Conservation (phyloP, 2,797 vertebrate species). For the Petrocephalus sullivani region DNA sequence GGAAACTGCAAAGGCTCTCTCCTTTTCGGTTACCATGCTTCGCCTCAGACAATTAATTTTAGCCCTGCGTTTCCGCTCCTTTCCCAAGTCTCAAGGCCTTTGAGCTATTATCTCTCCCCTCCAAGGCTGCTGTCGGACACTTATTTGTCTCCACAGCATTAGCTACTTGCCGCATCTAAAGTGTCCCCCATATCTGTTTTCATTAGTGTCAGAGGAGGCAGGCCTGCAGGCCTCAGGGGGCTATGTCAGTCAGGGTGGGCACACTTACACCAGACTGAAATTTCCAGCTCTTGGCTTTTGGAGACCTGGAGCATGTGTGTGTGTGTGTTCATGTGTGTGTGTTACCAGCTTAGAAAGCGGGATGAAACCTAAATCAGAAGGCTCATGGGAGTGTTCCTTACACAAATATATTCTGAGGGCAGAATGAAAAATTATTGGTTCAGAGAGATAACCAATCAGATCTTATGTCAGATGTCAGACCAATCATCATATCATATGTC, state of each 20-base stretch:
- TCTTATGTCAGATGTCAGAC: too few relatives aligned
- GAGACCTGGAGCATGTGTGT: not conserved
- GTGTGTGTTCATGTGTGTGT: not conserved
- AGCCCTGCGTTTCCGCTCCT: not conserved
- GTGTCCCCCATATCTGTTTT: constrained; percentile 21
- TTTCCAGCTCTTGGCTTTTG: not conserved
- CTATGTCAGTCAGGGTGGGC: not conserved
- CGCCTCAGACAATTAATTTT: constrained; percentile 15
- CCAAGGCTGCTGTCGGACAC: constrained; percentile 6
- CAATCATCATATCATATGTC: too few relatives aligned
- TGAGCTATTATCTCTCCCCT: not conserved
- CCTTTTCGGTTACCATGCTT: not conserved
- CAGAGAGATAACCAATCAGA: too few relatives aligned
- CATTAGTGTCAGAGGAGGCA: constrained; percentile 15
- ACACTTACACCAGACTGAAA: not conserved
- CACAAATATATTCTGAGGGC: too few relatives aligned
- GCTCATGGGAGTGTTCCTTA: too few relatives aligned
- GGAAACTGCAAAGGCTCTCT: not conserved
- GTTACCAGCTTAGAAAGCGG: not conserved
- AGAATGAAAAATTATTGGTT: too few relatives aligned
- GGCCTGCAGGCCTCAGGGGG: not conserved
- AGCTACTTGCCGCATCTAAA: not conserved
- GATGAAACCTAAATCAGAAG: not conserved
- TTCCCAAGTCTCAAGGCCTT: not conserved
- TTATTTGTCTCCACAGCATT: constrained; percentile 14